Evolutionary conservation across 1,140 invertebrate genomes (phyloP), one percentile per base, ranked within the genome.

Genomic region (Propsilocerus akamusi): DNA sequence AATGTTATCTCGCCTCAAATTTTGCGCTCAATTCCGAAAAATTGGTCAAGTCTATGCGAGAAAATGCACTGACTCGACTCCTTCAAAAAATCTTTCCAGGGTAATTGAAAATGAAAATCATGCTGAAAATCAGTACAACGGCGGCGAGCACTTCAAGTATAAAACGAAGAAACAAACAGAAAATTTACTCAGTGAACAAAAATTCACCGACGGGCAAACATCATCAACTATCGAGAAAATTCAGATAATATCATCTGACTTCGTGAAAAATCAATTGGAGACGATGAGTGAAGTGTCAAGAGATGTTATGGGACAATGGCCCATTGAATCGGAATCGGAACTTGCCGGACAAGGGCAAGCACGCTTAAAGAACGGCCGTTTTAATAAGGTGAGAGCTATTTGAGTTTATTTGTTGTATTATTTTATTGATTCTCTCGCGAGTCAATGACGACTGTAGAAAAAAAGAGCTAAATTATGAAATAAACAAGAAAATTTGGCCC

Each of bases 141-240:
- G 22, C 22, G 22, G 34, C 22, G 34, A 41, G 34, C 34, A 10
- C 17, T 41, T 41, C 34, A 41, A 41, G 22, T 41, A 41, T 41
- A 41, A 41, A 41, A 41, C 34, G 14, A 14, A n/a, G n/a, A 41
- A 41, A 41, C 34, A 20, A 41, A 41, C 22, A n/a, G 34, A 41
- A 41, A 41, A 41, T 41, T 41, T 41, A 20, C 34, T 41, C 34
- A 41, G 34, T 41, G n/a, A n/a, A n/a, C 34, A 41, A 20, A 41
- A 41, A 20, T 20, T 20, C 1, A 41, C 34, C 10, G 17, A 8
- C 4, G 34, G 17, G 10, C 34, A 14, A 17, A 41, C 17, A 14
- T 20, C 34, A 41, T 41, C 34, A 17, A 8, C 22, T 17, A 20
- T 41, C 8, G 34, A 41, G 17, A 41, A 41, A 41, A 41, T 41